Base-by-base conservation (phyloP, 2,113 vertebrate genomes). In the Heterochromis multidens region DNA sequence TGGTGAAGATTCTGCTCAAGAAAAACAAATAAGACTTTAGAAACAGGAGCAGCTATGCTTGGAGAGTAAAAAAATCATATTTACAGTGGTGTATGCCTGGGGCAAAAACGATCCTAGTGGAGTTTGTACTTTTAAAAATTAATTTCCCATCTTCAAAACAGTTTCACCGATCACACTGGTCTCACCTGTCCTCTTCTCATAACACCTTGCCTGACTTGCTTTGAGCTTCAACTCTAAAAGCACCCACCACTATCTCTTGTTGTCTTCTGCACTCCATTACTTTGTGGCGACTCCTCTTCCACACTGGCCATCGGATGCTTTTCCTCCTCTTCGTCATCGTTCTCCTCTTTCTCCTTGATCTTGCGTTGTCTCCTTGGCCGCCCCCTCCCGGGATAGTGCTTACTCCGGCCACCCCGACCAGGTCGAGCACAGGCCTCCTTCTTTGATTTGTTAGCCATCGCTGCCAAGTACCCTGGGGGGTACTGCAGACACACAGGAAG, bases 401-500 rank as follows among this genome's bases (percentile, higher is more conserved):
- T 97, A 77, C 95, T 91, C 23, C 97, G 95, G 6, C 92, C 83
- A 1, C 94, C 90, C 0, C 93, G 90, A 4, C 93, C 93, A 21
- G 93, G 92, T 46, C 94, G 82, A 57, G 95, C 95, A 2, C 80
- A 94, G 21, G 95, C 93, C 90, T 99, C 97, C 90, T 97, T 97
- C 93, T 97, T 98, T 81, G 97, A 97, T 89, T 98, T 99, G 94
- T 98, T 98, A 61, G 99, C 98, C 97, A 99, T 98, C 11, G 97
- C 97, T 61, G 97, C 96, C 94, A 97, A 93, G 94, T 99, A 99
- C 87, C 98, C 99, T 88, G 98, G 98, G 74, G 99, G 99, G 93
- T 98, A 99, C 98, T 99, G 94, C 7, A 54, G 27, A 81, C 25
- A 74, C 13, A 82, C 3, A 54, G 46, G 65, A 27, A 81, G 25